Percentiles rank a stretch among this genome's conserved stretches.
These are phyloP conservation scores for Eristalinus aeneus DNA, from an alignment of 2,888 invertebrate genomes.

Conservation along the genomic window DNA sequence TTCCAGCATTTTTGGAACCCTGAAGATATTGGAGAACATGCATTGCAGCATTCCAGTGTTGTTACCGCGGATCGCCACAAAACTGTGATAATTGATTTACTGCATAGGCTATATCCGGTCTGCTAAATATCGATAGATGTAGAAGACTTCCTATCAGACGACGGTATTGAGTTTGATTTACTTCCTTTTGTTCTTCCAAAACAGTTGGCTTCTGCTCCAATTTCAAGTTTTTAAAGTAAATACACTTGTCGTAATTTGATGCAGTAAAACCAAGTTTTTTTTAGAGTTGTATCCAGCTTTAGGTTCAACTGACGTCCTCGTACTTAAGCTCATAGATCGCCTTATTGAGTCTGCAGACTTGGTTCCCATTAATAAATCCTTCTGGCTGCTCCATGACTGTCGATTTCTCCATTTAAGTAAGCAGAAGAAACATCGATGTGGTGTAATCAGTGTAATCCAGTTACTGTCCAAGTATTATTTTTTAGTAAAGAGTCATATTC, in stretches of 20 bases:
- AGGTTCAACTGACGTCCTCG: constrained; percentile 7
- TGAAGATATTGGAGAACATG: background rate
- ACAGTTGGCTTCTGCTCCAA: constrained; percentile 25
- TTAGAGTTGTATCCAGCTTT: background rate
- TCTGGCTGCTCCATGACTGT: constrained; percentile 24
- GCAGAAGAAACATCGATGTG: constrained; percentile 11
- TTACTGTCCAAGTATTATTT: constrained; percentile 18
- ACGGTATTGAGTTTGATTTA: background rate
- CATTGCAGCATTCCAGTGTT: too few species aligned
- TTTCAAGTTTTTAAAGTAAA: constrained; percentile 14
- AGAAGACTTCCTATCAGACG: too few species aligned
- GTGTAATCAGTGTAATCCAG: constrained; percentile 3
- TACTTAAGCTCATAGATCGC: constrained; percentile 33
- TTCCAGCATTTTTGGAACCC: background rate
- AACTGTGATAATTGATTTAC: constrained; percentile 7
- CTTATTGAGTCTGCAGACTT: constrained; percentile 15
- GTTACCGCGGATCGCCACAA: too few species aligned
- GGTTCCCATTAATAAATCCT: background rate
- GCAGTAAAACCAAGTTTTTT: background rate
- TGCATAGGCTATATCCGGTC: background rate
- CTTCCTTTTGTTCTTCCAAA: constrained; percentile 1
- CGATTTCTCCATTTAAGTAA: background rate
- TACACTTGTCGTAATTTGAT: constrained; percentile 23
- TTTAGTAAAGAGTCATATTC: constrained; percentile 17
- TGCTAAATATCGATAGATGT: constrained; percentile 40